Conservation (phyloP, 2,797 vertebrate species). For the Forpus xanthops region DNA sequence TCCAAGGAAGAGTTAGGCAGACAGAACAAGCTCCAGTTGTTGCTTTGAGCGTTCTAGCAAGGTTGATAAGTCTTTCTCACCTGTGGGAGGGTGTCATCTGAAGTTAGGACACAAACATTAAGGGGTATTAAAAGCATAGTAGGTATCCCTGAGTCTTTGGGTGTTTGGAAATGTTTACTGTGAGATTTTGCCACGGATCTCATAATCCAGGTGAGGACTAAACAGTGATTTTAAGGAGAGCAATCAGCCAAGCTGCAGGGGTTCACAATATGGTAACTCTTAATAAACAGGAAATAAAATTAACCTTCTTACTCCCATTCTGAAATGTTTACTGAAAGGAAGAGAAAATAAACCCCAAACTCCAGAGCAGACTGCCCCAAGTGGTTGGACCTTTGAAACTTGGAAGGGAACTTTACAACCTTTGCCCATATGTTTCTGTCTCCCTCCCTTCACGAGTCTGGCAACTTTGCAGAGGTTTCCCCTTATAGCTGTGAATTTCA, state of each 20-base stretch:
- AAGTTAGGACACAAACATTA: background rate
- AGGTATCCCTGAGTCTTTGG: background rate
- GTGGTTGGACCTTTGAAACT: slow-evolving; percentile 40
- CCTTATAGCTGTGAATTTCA: slow-evolving; percentile 63
- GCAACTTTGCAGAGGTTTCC: slow-evolving; percentile 50
- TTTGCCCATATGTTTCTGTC: slow-evolving; percentile 46
- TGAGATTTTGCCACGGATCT: background rate
- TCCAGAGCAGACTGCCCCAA: slow-evolving; percentile 11
- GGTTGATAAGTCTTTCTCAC: background rate
- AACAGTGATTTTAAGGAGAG: background rate
- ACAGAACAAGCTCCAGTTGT: background rate
- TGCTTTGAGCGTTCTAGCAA: background rate
- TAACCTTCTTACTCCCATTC: background rate
- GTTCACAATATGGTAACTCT: slow-evolving; percentile 2
- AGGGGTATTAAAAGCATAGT: background rate
- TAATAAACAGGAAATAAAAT: slow-evolving; percentile 44
- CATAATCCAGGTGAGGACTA: background rate
- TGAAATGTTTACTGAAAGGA: slow-evolving; percentile 25
- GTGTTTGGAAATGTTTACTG: background rate
- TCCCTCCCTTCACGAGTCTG: slow-evolving; percentile 21
- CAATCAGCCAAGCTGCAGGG: background rate
- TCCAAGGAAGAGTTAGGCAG: background rate
- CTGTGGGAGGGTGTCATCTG: background rate
- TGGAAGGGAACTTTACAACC: slow-evolving; percentile 46
- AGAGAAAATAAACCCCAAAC: background rate